Evolutionary conservation across 1,140 invertebrate species (phyloP).

Genomic region (Lasaia peninsularis): DNA sequence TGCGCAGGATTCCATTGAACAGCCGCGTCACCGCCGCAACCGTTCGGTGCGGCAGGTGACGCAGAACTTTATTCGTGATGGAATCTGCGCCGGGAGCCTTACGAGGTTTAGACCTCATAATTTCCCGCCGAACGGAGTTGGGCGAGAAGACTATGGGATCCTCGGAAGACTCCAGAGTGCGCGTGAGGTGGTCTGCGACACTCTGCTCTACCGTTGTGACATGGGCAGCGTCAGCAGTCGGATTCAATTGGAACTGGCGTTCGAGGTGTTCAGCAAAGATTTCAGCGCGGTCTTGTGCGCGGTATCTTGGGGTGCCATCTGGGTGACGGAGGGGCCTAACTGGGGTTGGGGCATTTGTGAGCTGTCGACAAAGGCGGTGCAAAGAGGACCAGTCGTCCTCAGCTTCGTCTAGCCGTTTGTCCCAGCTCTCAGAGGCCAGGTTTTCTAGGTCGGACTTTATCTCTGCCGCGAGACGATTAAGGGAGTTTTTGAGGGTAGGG

Average conservation of each 20-base stretch:
- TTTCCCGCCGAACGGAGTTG: not conserved
- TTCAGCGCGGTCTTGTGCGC: constrained; percentile 4
- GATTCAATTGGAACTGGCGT: constrained; percentile 8
- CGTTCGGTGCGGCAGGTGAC: not conserved
- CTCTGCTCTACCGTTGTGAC: not conserved
- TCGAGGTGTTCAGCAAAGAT: constrained; percentile 10
- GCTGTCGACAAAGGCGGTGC: constrained; percentile 9
- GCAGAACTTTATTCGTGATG: not conserved
- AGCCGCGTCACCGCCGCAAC: not conserved
- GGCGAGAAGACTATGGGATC: not conserved
- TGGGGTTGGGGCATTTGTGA: not conserved
- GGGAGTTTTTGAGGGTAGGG: not conserved
- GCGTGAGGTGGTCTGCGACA: not conserved
- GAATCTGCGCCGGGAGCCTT: not conserved
- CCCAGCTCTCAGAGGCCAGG: constrained; percentile 1
- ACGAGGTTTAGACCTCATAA: not conserved
- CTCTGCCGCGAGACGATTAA: not conserved
- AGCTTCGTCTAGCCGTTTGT: not conserved
- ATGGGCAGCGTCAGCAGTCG: not conserved
- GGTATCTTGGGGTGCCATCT: constrained; percentile 7
- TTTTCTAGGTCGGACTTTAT: not conserved
- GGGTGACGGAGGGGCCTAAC: not conserved
- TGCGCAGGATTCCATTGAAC: not conserved
- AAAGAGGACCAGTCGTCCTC: not conserved
- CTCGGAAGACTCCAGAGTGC: not conserved